A percentile compares a stretch with the other conserved stretches of the same genome.
phyloP scores from a whole-genome alignment of 2,888 invertebrate genomes.

The Alitta virens region DNA sequence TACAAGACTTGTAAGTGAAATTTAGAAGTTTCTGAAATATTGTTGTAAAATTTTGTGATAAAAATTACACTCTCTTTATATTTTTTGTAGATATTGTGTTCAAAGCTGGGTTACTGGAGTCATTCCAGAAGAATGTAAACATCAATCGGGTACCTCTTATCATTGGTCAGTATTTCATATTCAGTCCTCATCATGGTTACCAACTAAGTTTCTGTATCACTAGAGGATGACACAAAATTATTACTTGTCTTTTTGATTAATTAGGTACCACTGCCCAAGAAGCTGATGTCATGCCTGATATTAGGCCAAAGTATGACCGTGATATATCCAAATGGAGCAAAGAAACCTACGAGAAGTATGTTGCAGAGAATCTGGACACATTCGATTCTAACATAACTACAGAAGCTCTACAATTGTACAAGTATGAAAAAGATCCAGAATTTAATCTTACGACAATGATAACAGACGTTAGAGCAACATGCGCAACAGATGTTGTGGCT shows the following conservation, averaged over 20 bases:
- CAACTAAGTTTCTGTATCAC: too few relatives aligned
- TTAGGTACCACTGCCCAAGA: not conserved
- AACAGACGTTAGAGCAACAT: not conserved
- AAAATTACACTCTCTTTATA: too few relatives aligned
- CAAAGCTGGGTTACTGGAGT: not conserved
- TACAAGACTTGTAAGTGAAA: too few relatives aligned
- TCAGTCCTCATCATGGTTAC: too few relatives aligned
- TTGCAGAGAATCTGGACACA: not conserved
- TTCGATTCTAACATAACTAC: not conserved
- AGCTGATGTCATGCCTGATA: not conserved
- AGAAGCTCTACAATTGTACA: not conserved
- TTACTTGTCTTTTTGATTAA: not conserved
- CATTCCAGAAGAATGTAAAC: not conserved
- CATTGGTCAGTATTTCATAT: not conserved
- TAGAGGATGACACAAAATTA: too few relatives aligned
- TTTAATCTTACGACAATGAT: not conserved
- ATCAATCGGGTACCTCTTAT: not conserved
- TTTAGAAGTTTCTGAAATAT: too few relatives aligned
- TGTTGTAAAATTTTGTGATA: too few relatives aligned
- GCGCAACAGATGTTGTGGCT: not conserved
- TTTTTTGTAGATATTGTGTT: not conserved
- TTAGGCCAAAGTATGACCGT: too few relatives aligned
- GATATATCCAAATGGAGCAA: not conserved
- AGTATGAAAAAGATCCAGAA: not conserved
- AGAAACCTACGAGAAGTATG: not conserved